Percentiles rank a stretch among this genome's conserved stretches.
Evolutionary conservation across 2,888 invertebrate species (phyloP).

Genomic region (Lasius platythorax): DNA sequence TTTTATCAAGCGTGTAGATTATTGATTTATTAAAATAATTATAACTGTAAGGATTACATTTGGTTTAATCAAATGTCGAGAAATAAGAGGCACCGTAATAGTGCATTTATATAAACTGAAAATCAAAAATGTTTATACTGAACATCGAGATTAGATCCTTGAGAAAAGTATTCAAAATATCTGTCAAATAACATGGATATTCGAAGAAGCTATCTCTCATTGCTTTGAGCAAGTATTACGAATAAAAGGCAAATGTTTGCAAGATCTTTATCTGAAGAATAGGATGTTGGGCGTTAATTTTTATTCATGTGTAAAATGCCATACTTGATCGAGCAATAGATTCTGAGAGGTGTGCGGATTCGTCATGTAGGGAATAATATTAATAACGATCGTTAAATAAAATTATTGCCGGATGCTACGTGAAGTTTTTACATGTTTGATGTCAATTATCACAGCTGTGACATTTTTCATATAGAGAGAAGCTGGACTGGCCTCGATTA

Average conservation of each 20-base stretch:
- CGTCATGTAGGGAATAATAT: background rate
- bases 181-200: background rate
- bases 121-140: background rate
- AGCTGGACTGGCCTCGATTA: conserved; percentile 17
- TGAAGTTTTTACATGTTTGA: background rate
- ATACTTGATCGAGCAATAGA: background rate
- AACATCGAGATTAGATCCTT: background rate
- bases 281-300: background rate
- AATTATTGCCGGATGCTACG: background rate
- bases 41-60: too few species aligned
- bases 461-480: conserved; percentile 13
- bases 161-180: background rate
- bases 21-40: background rate
- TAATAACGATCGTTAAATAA: background rate
- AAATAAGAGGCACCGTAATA: background rate
- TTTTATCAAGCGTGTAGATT: background rate
- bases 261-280: background rate
- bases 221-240: background rate
- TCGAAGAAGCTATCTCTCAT: background rate
- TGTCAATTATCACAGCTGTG: conserved; percentile 35
- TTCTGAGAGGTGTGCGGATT: background rate
- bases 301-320: background rate
- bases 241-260: background rate
- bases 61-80: background rate
- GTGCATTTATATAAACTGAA: background rate